These are phyloP conservation scores for Episyrphus balteatus DNA, from an alignment of 1,140 invertebrate species.

Conservation along the genomic window DNA sequence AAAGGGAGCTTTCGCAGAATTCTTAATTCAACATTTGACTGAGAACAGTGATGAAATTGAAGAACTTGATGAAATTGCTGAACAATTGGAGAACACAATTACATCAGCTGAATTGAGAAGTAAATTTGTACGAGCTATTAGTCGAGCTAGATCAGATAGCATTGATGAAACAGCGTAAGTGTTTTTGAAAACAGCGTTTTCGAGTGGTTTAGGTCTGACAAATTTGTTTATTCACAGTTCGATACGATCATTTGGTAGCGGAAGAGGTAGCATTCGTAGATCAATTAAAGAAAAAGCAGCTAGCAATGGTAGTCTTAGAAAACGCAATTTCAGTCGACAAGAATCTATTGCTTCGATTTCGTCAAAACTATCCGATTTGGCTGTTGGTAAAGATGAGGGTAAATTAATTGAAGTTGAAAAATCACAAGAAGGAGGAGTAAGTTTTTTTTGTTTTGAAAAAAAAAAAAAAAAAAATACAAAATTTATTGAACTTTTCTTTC, in stretches of 20 bases:
- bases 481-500: no score
- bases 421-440: conserved; percentile 77
- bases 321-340: conserved; percentile 36
- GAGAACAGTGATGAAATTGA: conserved; percentile 48
- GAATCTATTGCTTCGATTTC: conserved; percentile 12
- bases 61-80: conserved; percentile 64
- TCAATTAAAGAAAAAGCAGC: no score
- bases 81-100: conserved; percentile 57
- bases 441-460: conserved; percentile 1
- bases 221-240: conserved; percentile 16
- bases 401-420: conserved; percentile 84
- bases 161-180: conserved; percentile 32
- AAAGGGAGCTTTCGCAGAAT: conserved; percentile 72
- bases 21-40: conserved; percentile 69
- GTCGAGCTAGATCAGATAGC: conserved; percentile 31
- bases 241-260: conserved; percentile 23
- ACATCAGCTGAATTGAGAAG: conserved; percentile 50
- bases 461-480: background rate
- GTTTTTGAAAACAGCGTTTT: background rate
- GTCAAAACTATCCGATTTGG: conserved; percentile 24
- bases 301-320: conserved; percentile 15
- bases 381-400: conserved; percentile 42
- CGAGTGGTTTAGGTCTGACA: background rate
- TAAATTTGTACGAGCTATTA: conserved; percentile 48
- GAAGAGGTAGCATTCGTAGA: background rate